Conservation (phyloP, 1,140 invertebrate genomes). For the Coptotermes formosanus region DNA sequence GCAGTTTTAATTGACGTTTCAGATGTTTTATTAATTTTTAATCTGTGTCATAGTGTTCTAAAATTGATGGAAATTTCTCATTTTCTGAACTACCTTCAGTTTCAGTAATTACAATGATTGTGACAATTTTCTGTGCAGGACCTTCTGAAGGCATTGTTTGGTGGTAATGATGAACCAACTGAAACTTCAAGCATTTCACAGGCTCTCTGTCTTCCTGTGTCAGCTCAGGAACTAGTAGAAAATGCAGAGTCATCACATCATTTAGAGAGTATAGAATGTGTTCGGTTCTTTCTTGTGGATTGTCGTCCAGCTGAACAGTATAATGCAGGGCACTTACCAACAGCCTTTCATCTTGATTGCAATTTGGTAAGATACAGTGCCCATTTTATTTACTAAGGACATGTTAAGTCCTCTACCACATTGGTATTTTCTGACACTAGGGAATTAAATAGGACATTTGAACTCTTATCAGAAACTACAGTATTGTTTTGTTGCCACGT, state of each 20-base stretch:
- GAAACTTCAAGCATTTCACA: constrained; percentile 61
- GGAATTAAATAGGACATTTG: no score
- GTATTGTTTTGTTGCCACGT: no score
- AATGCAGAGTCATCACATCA: constrained; percentile 63
- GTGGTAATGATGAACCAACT: constrained; percentile 51
- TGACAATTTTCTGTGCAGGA: constrained; percentile 35
- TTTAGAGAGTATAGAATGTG: constrained; percentile 55
- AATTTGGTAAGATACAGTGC: constrained; percentile 67
- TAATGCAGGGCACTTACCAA: constrained; percentile 92
- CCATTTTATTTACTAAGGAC: no score
- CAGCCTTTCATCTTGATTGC: constrained; percentile 97
- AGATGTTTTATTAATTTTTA: no score
- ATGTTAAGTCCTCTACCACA: not conserved
- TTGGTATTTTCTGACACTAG: no score
- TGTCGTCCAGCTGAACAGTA: constrained; percentile 96
- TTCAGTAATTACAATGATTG: no score
- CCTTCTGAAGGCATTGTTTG: constrained; percentile 53
- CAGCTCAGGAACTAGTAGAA: constrained; percentile 80
- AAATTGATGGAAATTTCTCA: no score
- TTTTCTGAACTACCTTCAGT: no score
- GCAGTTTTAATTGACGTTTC: no score
- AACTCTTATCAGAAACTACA: no score
- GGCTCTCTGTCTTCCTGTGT: constrained; percentile 91
- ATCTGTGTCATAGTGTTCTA: no score
- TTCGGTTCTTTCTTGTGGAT: constrained; percentile 95